Evolutionary conservation across 2,888 invertebrate genomes (phyloP).

Genomic region (Hedychridium roseum): DNA sequence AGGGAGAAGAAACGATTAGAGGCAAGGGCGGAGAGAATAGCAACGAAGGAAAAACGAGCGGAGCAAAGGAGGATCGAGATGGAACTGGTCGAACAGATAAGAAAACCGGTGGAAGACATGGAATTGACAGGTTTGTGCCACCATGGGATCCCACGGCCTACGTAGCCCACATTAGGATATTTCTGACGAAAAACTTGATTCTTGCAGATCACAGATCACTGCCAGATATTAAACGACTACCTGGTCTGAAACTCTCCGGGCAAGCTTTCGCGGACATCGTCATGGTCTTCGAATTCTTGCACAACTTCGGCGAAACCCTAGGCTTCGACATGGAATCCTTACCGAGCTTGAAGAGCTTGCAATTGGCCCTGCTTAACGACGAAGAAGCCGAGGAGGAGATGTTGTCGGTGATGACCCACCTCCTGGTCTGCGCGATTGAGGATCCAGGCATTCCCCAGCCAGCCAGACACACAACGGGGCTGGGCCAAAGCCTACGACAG

Average conservation of each 20-base stretch:
- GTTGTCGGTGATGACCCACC: constrained; percentile 85
- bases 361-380: constrained; percentile 83
- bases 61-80: constrained; percentile 75
- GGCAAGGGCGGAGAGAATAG: constrained; percentile 83
- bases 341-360: constrained; percentile 86
- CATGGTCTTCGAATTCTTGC: constrained; percentile 96
- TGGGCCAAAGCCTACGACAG: constrained; percentile 88
- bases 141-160: background rate
- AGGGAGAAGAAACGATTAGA: constrained; percentile 79
- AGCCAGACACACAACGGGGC: constrained; percentile 85
- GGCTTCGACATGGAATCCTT: constrained; percentile 91
- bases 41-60: constrained; percentile 84
- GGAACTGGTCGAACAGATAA: constrained; percentile 74
- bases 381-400: constrained; percentile 86
- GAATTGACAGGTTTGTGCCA: constrained; percentile 71
- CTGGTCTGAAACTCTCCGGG: constrained; percentile 82
- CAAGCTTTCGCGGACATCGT: constrained; percentile 91
- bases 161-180: background rate
- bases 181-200: constrained; percentile 2
- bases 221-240: constrained; percentile 79
- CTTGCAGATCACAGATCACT: constrained; percentile 72
- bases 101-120: constrained; percentile 92
- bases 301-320: constrained; percentile 94
- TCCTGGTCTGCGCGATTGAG: constrained; percentile 91
- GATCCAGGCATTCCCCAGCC: constrained; percentile 93